phyloP scores from a whole-genome alignment of 2,113 vertebrate genomes.

The Mesembrinibis cayennensis region DNA sequence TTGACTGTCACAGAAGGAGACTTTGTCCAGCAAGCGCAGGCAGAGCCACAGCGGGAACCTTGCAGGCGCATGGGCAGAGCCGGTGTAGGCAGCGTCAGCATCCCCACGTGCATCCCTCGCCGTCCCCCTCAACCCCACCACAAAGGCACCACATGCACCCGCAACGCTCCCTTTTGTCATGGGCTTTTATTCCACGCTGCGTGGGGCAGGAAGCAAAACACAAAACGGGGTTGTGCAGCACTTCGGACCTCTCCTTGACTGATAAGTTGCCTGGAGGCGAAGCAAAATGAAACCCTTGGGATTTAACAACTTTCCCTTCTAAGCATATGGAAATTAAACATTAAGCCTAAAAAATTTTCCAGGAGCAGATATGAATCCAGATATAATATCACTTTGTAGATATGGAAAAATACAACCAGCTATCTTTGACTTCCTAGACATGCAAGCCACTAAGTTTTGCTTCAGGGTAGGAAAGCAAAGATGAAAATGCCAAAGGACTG shows the following conservation, averaged over 20 bases:
- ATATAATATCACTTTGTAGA: slow-evolving; percentile 28
- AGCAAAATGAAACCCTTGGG: not conserved
- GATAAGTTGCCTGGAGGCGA: not conserved
- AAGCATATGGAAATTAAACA: slow-evolving; percentile 53
- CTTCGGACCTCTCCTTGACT: not conserved
- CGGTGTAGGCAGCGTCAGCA: not conserved
- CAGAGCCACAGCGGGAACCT: not conserved
- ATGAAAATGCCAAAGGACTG: slow-evolving; percentile 57
- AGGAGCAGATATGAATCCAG: slow-evolving; percentile 47
- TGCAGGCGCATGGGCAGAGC: not conserved
- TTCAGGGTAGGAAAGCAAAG: slow-evolving; percentile 31
- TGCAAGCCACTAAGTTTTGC: slow-evolving; percentile 21
- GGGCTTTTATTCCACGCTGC: not conserved
- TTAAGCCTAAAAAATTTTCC: slow-evolving; percentile 34
- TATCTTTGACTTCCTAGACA: not conserved
- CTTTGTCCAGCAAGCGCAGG: not conserved
- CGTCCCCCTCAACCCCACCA: not conserved
- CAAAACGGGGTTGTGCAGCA: not conserved
- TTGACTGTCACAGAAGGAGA: not conserved
- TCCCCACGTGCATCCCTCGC: not conserved
- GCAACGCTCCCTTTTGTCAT: not conserved
- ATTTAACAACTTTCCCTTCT: slow-evolving; percentile 2
- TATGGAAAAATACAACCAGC: slow-evolving; percentile 45
- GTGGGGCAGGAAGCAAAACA: slow-evolving; percentile 43
- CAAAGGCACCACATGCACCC: not conserved